Base-by-base conservation (phyloP, 2,797 vertebrate species). In the Pempheris klunzingeri region DNA sequence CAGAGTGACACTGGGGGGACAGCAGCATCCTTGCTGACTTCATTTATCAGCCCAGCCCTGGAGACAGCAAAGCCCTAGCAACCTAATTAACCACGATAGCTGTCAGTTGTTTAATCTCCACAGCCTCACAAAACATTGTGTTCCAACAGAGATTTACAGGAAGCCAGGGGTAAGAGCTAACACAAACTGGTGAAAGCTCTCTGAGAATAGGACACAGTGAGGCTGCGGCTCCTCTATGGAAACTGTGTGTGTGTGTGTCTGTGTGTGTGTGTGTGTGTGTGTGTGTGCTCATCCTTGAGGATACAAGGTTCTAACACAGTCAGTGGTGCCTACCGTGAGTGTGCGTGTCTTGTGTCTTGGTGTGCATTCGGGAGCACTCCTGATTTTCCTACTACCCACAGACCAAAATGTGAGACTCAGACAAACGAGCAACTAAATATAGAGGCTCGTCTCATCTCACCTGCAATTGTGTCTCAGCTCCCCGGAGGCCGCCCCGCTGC, bases 371-470 rank as follows among this genome's bases (percentile, higher is more conserved):
- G 22, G 41, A 60, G 44, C 13, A 36, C 74, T 66, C 77, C 20
- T 69, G 34, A 67, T 68, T 64, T 60, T 57, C 18, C 4, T 12
- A 12, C 39, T 69, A 71, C 24, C 34, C 13, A 0, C 22, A 74
- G 41, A 71, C 53, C 26, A 67, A 81, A 74, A 22, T 0, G 30
- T 50, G 44, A 82, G 65, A 22, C 6, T 64, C 71, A 82, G 52
- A 88, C 65, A 84, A 82, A 84, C 3, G 22, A 76, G 77, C 24
- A 26, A 63, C 81, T 83, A 87, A 79, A 87, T 85, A 83, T 89
- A 74, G 82, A 68, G n/a, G 41, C 39, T 59, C 11, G 4, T 71
- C 64, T 79, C 24, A 57, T 61, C 60, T 74, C 80, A 69, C 72
- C 68, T 74, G 77, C 59, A 83, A 46, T 61, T 44, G 24, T 46